These are phyloP conservation scores for Sphaerodactylus townsendi DNA, from an alignment of 2,113 vertebrate genomes.

Conservation along the genomic window DNA sequence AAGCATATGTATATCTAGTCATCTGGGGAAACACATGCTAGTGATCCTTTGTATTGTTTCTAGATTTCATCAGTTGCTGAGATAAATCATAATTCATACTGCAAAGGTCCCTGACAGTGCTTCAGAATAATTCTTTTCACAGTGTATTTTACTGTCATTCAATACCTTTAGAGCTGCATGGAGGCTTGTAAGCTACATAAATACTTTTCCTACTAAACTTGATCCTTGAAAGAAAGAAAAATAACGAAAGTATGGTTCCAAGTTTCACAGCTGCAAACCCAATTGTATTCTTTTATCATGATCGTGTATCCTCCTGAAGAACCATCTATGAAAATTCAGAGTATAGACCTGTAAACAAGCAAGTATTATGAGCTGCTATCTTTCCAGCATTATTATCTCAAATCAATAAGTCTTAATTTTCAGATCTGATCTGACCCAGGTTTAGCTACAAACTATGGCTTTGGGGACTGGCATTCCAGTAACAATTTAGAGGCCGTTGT, in stretches of 20 bases:
- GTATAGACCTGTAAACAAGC: conserved; percentile 7
- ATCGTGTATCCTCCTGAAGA: conserved; percentile 41
- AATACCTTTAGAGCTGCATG: conserved; percentile 16
- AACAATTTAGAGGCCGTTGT: not conserved
- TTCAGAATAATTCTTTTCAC: not conserved
- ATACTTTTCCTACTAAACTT: conserved; percentile 32
- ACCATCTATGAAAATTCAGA: conserved; percentile 34
- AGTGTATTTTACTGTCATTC: not conserved
- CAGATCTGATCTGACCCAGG: not conserved
- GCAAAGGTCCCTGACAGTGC: conserved; percentile 6
- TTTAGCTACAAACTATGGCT: not conserved
- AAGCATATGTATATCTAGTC: not conserved
- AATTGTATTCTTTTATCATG: conserved; percentile 5
- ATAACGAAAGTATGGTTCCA: conserved; percentile 35
- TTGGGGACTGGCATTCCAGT: not conserved
- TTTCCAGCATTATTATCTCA: conserved; percentile 10
- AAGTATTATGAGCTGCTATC: not conserved
- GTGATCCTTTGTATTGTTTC: not conserved
- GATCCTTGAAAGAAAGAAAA: conserved; percentile 31
- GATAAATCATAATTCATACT: not conserved
- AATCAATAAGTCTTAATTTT: conserved; percentile 10
- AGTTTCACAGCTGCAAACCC: conserved; percentile 49
- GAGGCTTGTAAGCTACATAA: conserved; percentile 23
- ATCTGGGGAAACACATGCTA: not conserved
- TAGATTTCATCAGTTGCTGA: conserved; percentile 1